phyloP scores from a whole-genome alignment of 2,888 invertebrate species.

The Melieria crassipennis region DNA sequence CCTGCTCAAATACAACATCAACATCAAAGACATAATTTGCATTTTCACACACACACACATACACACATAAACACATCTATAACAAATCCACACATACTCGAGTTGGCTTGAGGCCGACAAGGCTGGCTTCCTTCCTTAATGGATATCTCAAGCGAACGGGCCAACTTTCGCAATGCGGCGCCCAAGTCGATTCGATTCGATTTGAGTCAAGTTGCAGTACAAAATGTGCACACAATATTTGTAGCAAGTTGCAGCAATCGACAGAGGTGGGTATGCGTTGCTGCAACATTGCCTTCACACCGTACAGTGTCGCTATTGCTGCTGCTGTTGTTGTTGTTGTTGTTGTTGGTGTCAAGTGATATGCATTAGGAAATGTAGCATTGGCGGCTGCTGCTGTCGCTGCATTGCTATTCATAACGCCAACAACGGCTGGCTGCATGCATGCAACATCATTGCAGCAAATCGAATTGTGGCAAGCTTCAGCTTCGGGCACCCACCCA shows the following conservation, averaged over 20 bases:
- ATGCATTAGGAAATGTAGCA: background rate
- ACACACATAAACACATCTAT: background rate
- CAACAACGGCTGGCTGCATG: background rate
- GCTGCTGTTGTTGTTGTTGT: background rate
- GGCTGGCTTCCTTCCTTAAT: too few species aligned
- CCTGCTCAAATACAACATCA: too few species aligned
- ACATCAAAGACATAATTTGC: background rate
- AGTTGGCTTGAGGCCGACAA: too few species aligned
- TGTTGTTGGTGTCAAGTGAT: background rate
- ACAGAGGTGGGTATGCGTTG: too few species aligned
- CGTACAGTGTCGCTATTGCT: background rate
- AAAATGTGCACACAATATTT: background rate
- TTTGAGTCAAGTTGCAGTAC: too few species aligned
- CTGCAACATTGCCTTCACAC: too few species aligned
- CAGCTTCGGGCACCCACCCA: background rate
- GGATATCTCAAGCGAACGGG: too few species aligned
- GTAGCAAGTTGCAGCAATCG: background rate
- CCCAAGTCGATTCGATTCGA: too few species aligned
- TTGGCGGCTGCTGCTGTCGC: background rate
- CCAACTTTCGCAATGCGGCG: too few species aligned
- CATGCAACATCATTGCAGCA: background rate
- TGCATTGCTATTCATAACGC: conserved; percentile 5
- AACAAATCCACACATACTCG: background rate
- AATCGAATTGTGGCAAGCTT: background rate
- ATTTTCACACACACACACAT: background rate